These are phyloP conservation scores for Elephantulus edwardii DNA, from an alignment of 2,113 vertebrate species.

Conservation along the genomic window DNA sequence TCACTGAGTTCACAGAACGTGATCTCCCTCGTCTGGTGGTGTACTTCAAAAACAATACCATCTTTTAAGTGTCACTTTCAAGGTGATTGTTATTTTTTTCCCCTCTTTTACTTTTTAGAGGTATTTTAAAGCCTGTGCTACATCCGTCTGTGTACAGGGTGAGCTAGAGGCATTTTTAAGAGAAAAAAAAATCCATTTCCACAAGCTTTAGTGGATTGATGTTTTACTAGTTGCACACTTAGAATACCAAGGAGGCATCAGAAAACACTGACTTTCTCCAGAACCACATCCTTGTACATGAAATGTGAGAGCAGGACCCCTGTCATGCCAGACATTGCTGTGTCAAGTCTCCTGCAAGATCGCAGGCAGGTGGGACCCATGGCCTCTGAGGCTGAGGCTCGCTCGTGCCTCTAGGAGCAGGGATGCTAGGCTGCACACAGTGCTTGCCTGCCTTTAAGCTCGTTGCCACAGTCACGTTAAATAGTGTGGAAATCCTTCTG, in stretches of 20 bases:
- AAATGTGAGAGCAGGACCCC: slow-evolving; percentile 1
- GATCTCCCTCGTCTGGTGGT: slow-evolving; percentile 14
- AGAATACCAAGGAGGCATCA: slow-evolving; percentile 48
- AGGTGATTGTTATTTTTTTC: not conserved
- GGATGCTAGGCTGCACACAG: slow-evolving; percentile 30
- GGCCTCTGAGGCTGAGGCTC: not conserved
- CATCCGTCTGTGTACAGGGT: slow-evolving; percentile 47
- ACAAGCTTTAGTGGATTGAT: not conserved
- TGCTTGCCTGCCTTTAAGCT: slow-evolving; percentile 56
- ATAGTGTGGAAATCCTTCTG: slow-evolving; percentile 36
- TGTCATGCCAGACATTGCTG: not conserved
- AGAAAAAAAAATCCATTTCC: not conserved
- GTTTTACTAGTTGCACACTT: slow-evolving; percentile 25
- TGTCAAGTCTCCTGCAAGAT: not conserved
- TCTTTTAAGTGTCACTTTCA: slow-evolving; percentile 56
- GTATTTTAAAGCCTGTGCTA: slow-evolving; percentile 43
- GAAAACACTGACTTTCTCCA: slow-evolving; percentile 33
- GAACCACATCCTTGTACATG: slow-evolving; percentile 27
- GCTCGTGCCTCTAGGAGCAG: not conserved
- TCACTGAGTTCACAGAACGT: not conserved
- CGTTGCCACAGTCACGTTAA: not conserved
- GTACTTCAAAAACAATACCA: slow-evolving; percentile 56
- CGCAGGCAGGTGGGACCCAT: not conserved
- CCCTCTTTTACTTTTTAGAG: not conserved
- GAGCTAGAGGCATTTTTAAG: slow-evolving; percentile 45